Evolutionary conservation across 2,888 invertebrate species (phyloP), one percentile per base, ranked within the genome.

Genomic region (Eilema caniola): DNA sequence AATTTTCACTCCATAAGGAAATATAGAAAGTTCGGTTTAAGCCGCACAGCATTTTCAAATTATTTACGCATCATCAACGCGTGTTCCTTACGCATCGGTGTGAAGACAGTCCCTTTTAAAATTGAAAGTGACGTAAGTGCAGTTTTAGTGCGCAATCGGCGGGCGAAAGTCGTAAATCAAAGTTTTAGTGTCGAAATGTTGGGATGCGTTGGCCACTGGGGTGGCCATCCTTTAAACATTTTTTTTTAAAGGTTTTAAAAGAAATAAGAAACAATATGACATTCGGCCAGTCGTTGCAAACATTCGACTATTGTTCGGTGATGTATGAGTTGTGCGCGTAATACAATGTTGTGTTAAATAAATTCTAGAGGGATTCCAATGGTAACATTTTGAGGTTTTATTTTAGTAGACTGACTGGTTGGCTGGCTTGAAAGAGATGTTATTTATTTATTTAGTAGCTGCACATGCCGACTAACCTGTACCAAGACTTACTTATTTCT

Each of bases 61-160:
- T 67, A 63, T 69, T 16, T 59, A 67, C 63, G 66, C 61, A 61
- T 66, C 60, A 66, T 69, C 37, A 63, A 16, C 23, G 16, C 23
- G 28, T 76, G 73, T 71, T 77, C 73, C 79, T 78, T 78, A 79
- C 88, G 75, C 74, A 71, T 77, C 85, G 91, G 93, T 94, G 90
- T 93, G 83, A 93, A 79, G 74, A 84, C 81, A 76, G 82, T 83
- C 86, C 85, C 88, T 88, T 94, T 95, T 95, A 94, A 95, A 95
- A 95, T 95, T 94, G 95, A 95, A 95, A 95, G 94, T 95, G 95
- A 94, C 94, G 95, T 94, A 92, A 95, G 93, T 93, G 94, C 91
- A 89, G 91, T 94, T 95, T 95, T 95, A 95, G 94, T 94, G 89
- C 93, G 93, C 95, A 94, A 94, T 95, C 95, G 93, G 90, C 91